Base-by-base conservation (phyloP, 2,888 invertebrate species). In the Mesorhabditis belari region DNA sequence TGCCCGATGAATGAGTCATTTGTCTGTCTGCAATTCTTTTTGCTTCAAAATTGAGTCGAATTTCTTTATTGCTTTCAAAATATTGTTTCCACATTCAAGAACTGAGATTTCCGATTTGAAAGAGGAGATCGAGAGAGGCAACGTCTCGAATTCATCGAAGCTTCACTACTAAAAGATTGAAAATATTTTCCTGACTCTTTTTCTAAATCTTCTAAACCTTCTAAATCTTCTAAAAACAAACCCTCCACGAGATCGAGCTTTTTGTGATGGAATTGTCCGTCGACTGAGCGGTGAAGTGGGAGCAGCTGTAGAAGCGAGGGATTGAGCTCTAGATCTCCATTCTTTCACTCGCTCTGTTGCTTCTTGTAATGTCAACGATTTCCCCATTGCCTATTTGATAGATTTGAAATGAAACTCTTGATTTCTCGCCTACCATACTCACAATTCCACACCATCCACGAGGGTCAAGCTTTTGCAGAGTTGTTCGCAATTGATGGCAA, bases 361-460 rank as follows among this genome's bases (percentile, higher is more conserved):
- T 60, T 78, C 78, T 3, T 69, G 69, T 26, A 78, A 71, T 9
- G 71, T 69, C 21, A 78, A 55, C 2, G 77, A 76, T 61, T 77
- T 77, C 21, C 77, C 78, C 74, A 78, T 75, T 5, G 75, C 69
- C 73, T 73, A 54, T 24, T 67, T 52, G 12, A 3, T 25, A 12
- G n/a, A 44, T 59, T 9, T 5, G 1, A 17, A 19, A 24, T 19
- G 49, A 19, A 24, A n/a, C 24, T 27, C 24, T 59, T n/a, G 19
- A 17, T 5, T 2, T 51, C 23, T 51, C 2, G 4, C 50, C 27
- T 44, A 88, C 95, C 89, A 95, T 85, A 74, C 93, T 94, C 74
- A 96, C 89, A 54, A 96, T 87, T 6, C 94, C 92, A 81, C 91
- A 92, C 82, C 93, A 94, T 49, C 92, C 91, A 63, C 91, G 90